Evolutionary conservation across 1,140 invertebrate genomes (phyloP), one percentile per base, ranked within the genome.

Genomic region (Brachionus sp.): DNA sequence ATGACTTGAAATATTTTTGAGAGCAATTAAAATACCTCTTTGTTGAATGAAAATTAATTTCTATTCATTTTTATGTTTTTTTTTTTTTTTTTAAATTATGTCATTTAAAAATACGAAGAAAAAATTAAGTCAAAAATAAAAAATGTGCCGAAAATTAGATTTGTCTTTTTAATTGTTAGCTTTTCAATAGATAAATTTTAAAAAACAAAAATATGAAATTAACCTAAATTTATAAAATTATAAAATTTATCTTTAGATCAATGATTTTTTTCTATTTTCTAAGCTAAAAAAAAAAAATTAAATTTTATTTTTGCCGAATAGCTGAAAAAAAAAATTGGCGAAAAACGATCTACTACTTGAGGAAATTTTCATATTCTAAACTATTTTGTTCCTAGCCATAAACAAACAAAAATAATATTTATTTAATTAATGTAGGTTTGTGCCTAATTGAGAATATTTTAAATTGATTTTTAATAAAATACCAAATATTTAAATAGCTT

Each of bases 381-480:
- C 19, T 16, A 19, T 19, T 53, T 53, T 19, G 19, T n/a, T 7
- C 19, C 50, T 53, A 19, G 50, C n/a, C 19, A n/a, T 53, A 53
- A 53, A 53, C 50, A 53, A 53, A 53, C 16, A 53, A 53, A 57
- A 57, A 23, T 57, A 57, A n/a, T 57, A 19, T 57, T 57, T 57
- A 19, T 57, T 57, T 57, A 57, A 57, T 57, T 16, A 19, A 57
- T 57, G 50, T 23, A 57, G 5, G n/a, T 25, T 16, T 57, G 50
- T 57, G 50, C 50, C 19, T 57, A 57, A 57, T 57, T 57, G 50
- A 19, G 19, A 23, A 9, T 35, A 35, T 66, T 66, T 66, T 13
- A 29, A 66, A 66, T 33, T 66, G 33, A 66, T 66, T 66, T 66
- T 66, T 66, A 33, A 33, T 66, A 33, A 66, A 66, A 66, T 66